A percentile compares a stretch with the other conserved stretches of the same genome.
These are phyloP conservation scores for Rhinichthys klamathensis DNA, from an alignment of 2,113 vertebrate species.

Conservation along the genomic window DNA sequence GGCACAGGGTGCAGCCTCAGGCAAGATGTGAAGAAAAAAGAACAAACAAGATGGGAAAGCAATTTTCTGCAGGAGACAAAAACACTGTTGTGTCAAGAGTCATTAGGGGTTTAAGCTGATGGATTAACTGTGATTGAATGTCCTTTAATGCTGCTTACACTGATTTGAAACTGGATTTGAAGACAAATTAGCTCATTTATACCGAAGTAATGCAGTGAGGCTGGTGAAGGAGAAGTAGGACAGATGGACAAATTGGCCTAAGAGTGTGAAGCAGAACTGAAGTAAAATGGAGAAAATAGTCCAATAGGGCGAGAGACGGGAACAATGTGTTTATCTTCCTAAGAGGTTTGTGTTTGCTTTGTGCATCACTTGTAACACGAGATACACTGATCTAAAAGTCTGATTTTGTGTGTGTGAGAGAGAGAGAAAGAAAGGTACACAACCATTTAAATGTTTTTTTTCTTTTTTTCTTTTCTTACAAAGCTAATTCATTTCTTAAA, in stretches of 20 bases:
- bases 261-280: neutral
- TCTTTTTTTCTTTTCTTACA: neutral
- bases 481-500: no score
- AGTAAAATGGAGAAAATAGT: neutral
- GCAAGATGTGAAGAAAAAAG: neutral
- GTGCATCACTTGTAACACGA: neutral
- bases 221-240: neutral
- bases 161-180: conserved; percentile 19
- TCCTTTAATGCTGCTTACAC: conserved; percentile 10
- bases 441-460: neutral
- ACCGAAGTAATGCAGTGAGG: neutral
- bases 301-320: neutral
- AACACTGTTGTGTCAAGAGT: conserved; percentile 23
- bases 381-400: neutral
- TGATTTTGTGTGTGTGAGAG: neutral
- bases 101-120: conserved; percentile 22
- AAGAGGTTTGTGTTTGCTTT: neutral
- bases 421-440: neutral
- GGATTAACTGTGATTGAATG: conserved; percentile 18
- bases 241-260: conserved; percentile 32
- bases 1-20: neutral
- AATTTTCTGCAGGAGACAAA: conserved; percentile 23
- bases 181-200: conserved; percentile 23
- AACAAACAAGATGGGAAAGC: conserved; percentile 16
- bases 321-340: conserved; percentile 6